Conservation (phyloP, 2,797 vertebrate species). For the Percopsis omiscomaycus region DNA sequence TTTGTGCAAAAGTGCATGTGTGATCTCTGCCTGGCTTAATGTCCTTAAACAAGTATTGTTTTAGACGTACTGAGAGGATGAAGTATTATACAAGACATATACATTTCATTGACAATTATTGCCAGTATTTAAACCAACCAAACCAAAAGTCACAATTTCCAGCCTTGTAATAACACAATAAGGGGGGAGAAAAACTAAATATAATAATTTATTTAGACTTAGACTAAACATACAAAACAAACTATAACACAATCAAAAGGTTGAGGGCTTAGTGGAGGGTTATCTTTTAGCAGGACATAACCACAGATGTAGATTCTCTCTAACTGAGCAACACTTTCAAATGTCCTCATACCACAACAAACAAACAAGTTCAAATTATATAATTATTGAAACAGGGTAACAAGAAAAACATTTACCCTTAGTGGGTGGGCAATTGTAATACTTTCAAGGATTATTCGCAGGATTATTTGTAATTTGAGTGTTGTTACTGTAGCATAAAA, state of each 20-base stretch:
- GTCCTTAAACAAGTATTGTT: constrained; percentile 15
- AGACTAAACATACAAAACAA: constrained; percentile 47
- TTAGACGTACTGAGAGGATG: constrained; percentile 12
- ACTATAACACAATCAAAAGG: constrained; percentile 42
- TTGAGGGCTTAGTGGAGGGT: constrained; percentile 26
- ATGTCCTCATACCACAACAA: constrained; percentile 28
- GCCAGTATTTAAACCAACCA: constrained; percentile 5
- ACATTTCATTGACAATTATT: constrained; percentile 6
- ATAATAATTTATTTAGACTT: constrained; percentile 30
- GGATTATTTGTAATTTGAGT: not conserved
- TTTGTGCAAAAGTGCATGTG: constrained; percentile 54
- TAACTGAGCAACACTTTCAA: constrained; percentile 25
- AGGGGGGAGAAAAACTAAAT: constrained; percentile 25
- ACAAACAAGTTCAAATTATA: constrained; percentile 18
- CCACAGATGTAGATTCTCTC: constrained; percentile 4
- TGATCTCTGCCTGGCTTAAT: constrained; percentile 21
- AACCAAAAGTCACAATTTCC: constrained; percentile 15
- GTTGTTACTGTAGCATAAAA: constrained; percentile 1
- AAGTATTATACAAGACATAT: constrained; percentile 13
- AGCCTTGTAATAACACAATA: constrained; percentile 34
- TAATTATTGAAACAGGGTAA: constrained; percentile 10
- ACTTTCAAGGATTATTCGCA: too few species aligned
- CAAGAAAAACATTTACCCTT: constrained; percentile 10
- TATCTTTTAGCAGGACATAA: constrained; percentile 6
- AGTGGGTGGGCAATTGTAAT: not conserved